Evolutionary conservation across 1,140 invertebrate species (phyloP).

Genomic region (Lanistes nyassanus): DNA sequence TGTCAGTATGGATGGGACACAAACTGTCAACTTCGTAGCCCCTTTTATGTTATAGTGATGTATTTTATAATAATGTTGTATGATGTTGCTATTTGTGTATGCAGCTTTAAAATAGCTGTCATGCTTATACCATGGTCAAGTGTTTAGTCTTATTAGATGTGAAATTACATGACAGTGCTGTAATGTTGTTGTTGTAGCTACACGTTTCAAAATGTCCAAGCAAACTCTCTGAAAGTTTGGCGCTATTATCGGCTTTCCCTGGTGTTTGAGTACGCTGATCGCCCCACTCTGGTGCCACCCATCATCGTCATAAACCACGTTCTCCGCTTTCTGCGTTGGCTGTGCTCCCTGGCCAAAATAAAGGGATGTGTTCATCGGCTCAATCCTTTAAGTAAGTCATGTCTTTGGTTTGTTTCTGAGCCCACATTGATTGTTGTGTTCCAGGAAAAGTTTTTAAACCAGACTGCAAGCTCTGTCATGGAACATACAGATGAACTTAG

Average conservation of each 20-base stretch:
- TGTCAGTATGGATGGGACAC: background rate
- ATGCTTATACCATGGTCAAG: background rate
- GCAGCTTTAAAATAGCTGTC: background rate
- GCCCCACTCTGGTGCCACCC: slow-evolving; percentile 66
- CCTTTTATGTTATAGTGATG: background rate
- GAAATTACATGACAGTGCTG: background rate
- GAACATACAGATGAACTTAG: background rate
- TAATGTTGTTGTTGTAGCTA: slow-evolving; percentile 58
- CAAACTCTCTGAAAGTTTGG: slow-evolving; percentile 65
- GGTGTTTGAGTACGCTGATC: slow-evolving; percentile 66
- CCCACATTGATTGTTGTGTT: background rate
- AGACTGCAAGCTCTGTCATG: background rate
- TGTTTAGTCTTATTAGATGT: too few species aligned
- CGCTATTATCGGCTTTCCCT: slow-evolving; percentile 66
- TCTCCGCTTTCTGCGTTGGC: slow-evolving; percentile 38
- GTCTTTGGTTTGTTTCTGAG: background rate
- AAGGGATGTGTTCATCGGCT: slow-evolving; percentile 21
- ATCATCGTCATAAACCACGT: slow-evolving; percentile 64
- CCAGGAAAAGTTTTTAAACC: background rate
- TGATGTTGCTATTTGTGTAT: background rate
- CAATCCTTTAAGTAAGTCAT: slow-evolving; percentile 60
- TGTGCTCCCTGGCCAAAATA: slow-evolving; percentile 21
- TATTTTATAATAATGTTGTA: background rate
- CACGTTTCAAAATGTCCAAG: slow-evolving; percentile 64
- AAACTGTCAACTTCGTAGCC: background rate